Conservation (phyloP, 2,888 invertebrate genomes). For the Girardia tigrina region DNA sequence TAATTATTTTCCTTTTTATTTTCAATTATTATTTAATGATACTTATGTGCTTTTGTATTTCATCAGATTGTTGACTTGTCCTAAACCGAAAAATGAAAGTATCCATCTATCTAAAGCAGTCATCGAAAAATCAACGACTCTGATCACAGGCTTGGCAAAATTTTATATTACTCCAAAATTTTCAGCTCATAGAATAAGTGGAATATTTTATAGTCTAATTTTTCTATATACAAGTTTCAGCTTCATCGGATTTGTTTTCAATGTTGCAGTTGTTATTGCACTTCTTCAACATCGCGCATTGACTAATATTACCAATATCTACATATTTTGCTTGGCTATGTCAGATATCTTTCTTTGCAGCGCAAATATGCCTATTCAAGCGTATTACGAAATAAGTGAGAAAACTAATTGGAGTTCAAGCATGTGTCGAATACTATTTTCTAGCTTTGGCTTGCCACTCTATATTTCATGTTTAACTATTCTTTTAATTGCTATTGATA, state of each 20-base stretch:
- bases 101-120: neutral
- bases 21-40: no score
- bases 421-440: conserved; percentile 32
- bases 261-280: conserved; percentile 33
- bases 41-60: no score
- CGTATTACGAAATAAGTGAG: conserved; percentile 32
- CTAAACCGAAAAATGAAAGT: neutral
- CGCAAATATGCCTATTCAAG: conserved; percentile 37
- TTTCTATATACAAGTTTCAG: conserved; percentile 5
- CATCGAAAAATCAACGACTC: neutral
- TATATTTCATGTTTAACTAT: conserved; percentile 37
- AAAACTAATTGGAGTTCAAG: neutral
- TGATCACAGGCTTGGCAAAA: neutral
- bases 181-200: conserved; percentile 1
- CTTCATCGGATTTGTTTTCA: conserved; percentile 34
- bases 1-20: no score
- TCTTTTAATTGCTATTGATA: conserved; percentile 37
- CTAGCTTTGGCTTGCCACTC: conserved; percentile 34
- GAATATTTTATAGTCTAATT: neutral
- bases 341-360: conserved; percentile 36
- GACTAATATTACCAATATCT: conserved; percentile 37
- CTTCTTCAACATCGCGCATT: conserved; percentile 31
- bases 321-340: conserved; percentile 34
- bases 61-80: neutral
- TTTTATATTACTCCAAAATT: neutral